Base-by-base conservation (phyloP, 2,888 invertebrate genomes). In the Limnephilus marmoratus region DNA sequence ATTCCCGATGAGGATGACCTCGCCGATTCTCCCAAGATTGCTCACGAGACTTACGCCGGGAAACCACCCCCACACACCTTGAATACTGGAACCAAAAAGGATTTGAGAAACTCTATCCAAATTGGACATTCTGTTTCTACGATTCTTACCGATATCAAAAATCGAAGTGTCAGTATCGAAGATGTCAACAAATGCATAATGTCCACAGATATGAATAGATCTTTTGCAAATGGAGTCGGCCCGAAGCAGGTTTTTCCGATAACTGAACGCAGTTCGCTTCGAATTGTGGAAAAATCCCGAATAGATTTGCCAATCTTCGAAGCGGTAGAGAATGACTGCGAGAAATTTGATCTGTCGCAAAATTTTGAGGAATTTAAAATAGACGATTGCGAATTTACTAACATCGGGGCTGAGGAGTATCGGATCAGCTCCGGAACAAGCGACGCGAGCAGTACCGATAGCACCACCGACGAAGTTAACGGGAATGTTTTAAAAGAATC, bases 331-430 rank as follows among this genome's bases (percentile, higher is more conserved):
- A 93, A 91, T 93, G 96, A 96, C 94, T 96, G 96, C 94, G 96
- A 96, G 94, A 97, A 97, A 94, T 97, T 97, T 94, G 97, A 97
- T 94, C 96, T 98, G 94, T 97, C 97, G 93, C 97, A 98, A 94
- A 98, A 98, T 95, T 98, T 98, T 94, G 98, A 98, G 94, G 98
- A 98, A 94, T 98, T 98, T 95, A 97, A 97, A 94, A 96, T 98
- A 94, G 98, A 98, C 94, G 98, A 98, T 91, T 97, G 97, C 95
- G 93, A 93, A 95, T 96, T 96, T 93, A 95, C 96, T 93, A 96
- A 96, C 94, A 95, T 96, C 93, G 95, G 95, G 94, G 96, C 96
- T 94, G 96, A 96, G 94, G 96, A 96, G 95, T 96, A 96, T 94
- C 95, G 96, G 94, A 96, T 96, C 94, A 96, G 96, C 95, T 96